Evolutionary conservation across 2,113 vertebrate genomes (phyloP), one percentile per base, ranked within the genome.

Genomic region (Pelecanus crispus): DNA sequence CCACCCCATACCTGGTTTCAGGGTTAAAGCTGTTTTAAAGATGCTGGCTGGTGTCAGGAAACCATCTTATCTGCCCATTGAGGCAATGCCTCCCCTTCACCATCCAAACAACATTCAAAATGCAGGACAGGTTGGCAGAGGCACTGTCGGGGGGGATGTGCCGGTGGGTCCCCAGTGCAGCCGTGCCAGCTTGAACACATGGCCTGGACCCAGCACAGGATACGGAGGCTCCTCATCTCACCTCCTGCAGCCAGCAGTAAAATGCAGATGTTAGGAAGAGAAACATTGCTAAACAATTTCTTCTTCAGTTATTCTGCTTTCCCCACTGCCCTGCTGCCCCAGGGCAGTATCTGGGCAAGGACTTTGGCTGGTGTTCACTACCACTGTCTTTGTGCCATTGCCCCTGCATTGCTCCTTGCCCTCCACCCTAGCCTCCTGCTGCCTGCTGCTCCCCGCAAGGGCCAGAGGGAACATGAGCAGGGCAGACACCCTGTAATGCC

Each of bases 61-160:
- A 38, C 9, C 31, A 36, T 32, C 24, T n/a, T 18, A 42, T 19
- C 38, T 63, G 74, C 49, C 55, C 45, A 10, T 34, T 7, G 61
- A 18, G 38, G 38, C 32, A 40, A 44, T 17, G 44, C 19, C 29
- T 79, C 28, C 47, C 36, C 36, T 71, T 62, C 26, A 10, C 42
- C 47, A 15, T 5, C 28, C 42, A n/a, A 63, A 68, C 18, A 14
- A 38, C 47, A 58, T 5, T 34, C 10, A n/a, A 29, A 73, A 55
- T 4, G 26, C 32, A 38, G 91, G 29, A 28, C 17, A 14, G 65
- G 34, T 6, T 55, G 36, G 49, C 77, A 55, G 55, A 42, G 45
- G 45, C 0, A 1, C 55, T 7, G 47, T 9, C 19, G 13, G 3
- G 10, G 40, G 26, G 2, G 2, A 17, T 1, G 3, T 83, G 36